phyloP scores from a whole-genome alignment of 2,113 vertebrate genomes.

The Actenoides hombroni region DNA sequence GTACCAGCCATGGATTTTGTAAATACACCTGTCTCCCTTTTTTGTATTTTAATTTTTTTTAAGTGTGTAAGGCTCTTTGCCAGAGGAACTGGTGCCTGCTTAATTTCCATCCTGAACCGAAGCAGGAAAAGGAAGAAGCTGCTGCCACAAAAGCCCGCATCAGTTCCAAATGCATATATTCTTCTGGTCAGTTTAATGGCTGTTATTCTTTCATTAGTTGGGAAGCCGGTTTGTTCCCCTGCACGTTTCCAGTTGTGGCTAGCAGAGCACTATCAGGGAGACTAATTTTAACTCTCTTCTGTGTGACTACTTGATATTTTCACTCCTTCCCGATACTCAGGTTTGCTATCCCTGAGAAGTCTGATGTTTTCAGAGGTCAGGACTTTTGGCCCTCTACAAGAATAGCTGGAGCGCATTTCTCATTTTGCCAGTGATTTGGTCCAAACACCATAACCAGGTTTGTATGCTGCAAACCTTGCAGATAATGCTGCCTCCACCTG shows the following conservation, averaged over 20 bases:
- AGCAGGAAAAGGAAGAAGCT: slow-evolving; percentile 72
- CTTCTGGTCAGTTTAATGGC: slow-evolving; percentile 16
- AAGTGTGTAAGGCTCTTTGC: slow-evolving; percentile 74
- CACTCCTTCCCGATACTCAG: slow-evolving; percentile 40
- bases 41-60: slow-evolving; percentile 78
- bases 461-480: neutral
- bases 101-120: slow-evolving; percentile 64
- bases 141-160: slow-evolving; percentile 68
- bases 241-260: neutral
- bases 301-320: slow-evolving; percentile 16
- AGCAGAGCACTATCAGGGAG: neutral
- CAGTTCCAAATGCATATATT: slow-evolving; percentile 27
- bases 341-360: slow-evolving; percentile 29
- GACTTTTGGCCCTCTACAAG: neutral
- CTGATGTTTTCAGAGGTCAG: neutral
- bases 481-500: neutral
- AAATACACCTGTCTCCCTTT: slow-evolving; percentile 80
- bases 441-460: neutral
- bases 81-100: slow-evolving; percentile 75
- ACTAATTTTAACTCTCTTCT: slow-evolving; percentile 12
- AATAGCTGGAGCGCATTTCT: neutral
- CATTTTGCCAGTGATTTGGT: neutral
- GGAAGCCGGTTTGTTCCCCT: neutral
- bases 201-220: neutral
- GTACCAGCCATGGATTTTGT: slow-evolving; percentile 86